Evolutionary conservation across 2,888 invertebrate species (phyloP), one percentile per base, ranked within the genome.

Genomic region (Cylloceria caligata): DNA sequence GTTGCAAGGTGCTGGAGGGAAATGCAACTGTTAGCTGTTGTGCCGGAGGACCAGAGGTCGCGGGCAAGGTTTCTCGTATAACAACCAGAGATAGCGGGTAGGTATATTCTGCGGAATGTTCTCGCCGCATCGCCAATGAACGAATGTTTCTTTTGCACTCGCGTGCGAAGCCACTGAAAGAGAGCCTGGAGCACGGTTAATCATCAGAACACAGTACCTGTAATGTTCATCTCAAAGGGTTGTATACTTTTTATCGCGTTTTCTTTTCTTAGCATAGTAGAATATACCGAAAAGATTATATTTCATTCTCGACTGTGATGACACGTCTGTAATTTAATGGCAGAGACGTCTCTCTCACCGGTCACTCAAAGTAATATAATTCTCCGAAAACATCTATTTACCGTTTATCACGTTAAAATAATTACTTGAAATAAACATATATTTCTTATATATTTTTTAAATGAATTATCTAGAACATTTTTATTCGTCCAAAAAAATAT

Each of bases 11-110:
- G 67, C 71, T 76, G 71, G 45, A 72, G 72, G 60, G 52, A 71
- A 72, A 71, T 72, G 73, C 64, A 49, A 64, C 73, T 47, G 65
- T 75, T 75, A 34, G 64, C 64, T 57, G 75, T 65, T 71, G 72
- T 65, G 60, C 55, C 60, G 52, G 76, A 68, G 78, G 72, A 67
- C 72, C 67, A 67, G 72, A 79, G 78, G 78, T 79, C 72, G 72
- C 42, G 42, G 42, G 21, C n/a, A 36, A 49, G 45, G 34, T 64
- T 69, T 19, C 80, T 67, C 76, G 72, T 76, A 67, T 76, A 67
- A 72, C 67, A 39, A 60, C 30, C 47, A 42, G 72, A 62, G 52
- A 74, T 62, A 68, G 11, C 9, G 4, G 49, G 19, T 24, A 19
- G 21, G 16, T 55, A 49, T n/a, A 24, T 24, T 5, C 19, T 9